Evolutionary conservation across 2,888 invertebrate species (phyloP), one percentile per base, ranked within the genome.

Genomic region (Plusia festucae): DNA sequence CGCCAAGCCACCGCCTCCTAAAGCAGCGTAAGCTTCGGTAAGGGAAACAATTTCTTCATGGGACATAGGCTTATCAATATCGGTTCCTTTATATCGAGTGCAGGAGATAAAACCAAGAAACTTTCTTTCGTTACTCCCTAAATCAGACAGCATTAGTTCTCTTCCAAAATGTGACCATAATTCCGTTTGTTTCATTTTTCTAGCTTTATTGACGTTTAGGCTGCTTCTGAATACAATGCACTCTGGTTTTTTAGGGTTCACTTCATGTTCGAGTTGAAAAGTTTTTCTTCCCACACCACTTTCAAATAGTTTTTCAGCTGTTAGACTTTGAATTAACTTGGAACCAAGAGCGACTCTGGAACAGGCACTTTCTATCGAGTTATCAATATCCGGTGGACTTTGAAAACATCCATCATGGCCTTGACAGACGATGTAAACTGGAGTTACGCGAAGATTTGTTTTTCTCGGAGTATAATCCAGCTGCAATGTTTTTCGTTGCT

Each of bases 1-100:
- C 8, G 99, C 99, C 68, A 99, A 93, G 0, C 99, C 99, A 27
- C 99, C 99, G 16, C 98, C 98, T 46, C 99, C 99, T 65, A 99
- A 94, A 0, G 99, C 99, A n/a, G 98, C 98, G 89, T 98, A 97
- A 0, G 97, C 98, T 86, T 97, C 96, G 8, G 97, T 97, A 73
- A 97, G 94, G 1, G 96, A 95, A 79, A 97, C 93, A 32, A 97
- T 96, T 86, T 97, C 97, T 57, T 97, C 96, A 85, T 97, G 97
- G 0, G 96, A 96, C 88, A 96, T 95, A 53, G 96, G 96, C 73
- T 96, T 96, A 56, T 96, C 96, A 3, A 95, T 93, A 80, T 95
- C 95, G 27, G 93, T 95, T 6, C 97, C 97, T 81, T 96, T 95
- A 89, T 97, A 98, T 81, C 97, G 95, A 0, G 99, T 98, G 88